Conservation (phyloP, 2,888 invertebrate species). For the Mycalesis mineus region DNA sequence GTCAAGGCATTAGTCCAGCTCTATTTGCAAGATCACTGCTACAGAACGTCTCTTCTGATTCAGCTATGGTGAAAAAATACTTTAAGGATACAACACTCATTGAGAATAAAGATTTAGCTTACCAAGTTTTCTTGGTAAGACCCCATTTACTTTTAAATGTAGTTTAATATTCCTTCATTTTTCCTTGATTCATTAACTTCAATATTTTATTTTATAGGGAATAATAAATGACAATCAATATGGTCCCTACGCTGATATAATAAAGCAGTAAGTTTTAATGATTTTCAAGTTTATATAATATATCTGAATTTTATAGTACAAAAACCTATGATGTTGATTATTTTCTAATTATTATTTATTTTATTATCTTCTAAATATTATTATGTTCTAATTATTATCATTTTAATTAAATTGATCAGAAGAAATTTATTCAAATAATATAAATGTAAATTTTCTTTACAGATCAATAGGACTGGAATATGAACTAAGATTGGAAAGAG, state of each 20-base stretch:
- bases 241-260: constrained; percentile 87
- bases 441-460: constrained; percentile 36
- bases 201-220: constrained; percentile 77
- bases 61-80: constrained; percentile 69
- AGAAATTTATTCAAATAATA: too few relatives aligned
- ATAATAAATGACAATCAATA: constrained; percentile 89
- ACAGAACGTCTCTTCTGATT: constrained; percentile 66
- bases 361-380: too few relatives aligned
- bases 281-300: too few relatives aligned
- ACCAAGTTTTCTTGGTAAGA: constrained; percentile 85
- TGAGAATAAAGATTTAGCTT: constrained; percentile 82
- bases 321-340: too few relatives aligned
- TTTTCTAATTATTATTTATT: too few relatives aligned
- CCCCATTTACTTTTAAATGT: background rate
- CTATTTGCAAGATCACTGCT: constrained; percentile 67
- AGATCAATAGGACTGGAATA: constrained; percentile 91
- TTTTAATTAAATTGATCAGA: too few relatives aligned
- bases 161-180: background rate
- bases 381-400: too few relatives aligned
- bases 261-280: constrained; percentile 81
- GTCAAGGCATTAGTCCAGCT: constrained; percentile 65
- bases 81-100: constrained; percentile 86
- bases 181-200: background rate
- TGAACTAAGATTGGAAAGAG: constrained; percentile 84
- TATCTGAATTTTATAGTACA: too few relatives aligned